phyloP scores from a whole-genome alignment of 92 coral and sea anemone species.

The Bergia sp. region DNA sequence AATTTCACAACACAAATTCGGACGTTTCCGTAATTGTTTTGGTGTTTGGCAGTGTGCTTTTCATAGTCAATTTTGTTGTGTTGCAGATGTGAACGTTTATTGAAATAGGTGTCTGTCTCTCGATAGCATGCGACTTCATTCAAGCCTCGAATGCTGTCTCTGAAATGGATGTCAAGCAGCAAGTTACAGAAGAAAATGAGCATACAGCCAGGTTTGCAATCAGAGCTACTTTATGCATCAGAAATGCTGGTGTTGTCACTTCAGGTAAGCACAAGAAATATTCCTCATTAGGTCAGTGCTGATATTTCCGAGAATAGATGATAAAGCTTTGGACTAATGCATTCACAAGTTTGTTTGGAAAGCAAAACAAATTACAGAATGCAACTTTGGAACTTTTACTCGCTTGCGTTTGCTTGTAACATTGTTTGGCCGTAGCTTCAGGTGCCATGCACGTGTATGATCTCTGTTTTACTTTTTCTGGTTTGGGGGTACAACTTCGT shows the following conservation, averaged over 20 bases:
- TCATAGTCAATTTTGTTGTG: neutral
- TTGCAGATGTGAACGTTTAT: neutral
- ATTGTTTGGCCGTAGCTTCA: neutral
- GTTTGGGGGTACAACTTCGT: neutral
- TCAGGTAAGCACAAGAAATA: constrained; percentile 60
- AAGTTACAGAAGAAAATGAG: constrained; percentile 84
- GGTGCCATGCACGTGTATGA: neutral
- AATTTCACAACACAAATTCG: no score
- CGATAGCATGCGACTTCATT: constrained; percentile 87
- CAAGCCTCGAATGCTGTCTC: constrained; percentile 86
- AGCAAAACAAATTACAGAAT: neutral
- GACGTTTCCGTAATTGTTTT: no score
- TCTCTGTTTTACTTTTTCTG: no score
- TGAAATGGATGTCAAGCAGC: constrained; percentile 86
- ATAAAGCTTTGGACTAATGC: neutral
- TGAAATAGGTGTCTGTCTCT: neutral
- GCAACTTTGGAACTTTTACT: no score
- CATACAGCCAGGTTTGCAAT: constrained; percentile 60
- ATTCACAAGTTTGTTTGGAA: neutral
- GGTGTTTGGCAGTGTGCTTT: neutral
- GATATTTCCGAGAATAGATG: neutral
- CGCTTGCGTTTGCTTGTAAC: neutral
- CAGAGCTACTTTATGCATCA: constrained; percentile 76
- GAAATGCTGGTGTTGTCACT: constrained; percentile 79
- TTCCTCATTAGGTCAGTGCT: constrained; percentile 3